phyloP scores from a whole-genome alignment of 1,140 invertebrate genomes.

The Bombus vancouverensis region DNA sequence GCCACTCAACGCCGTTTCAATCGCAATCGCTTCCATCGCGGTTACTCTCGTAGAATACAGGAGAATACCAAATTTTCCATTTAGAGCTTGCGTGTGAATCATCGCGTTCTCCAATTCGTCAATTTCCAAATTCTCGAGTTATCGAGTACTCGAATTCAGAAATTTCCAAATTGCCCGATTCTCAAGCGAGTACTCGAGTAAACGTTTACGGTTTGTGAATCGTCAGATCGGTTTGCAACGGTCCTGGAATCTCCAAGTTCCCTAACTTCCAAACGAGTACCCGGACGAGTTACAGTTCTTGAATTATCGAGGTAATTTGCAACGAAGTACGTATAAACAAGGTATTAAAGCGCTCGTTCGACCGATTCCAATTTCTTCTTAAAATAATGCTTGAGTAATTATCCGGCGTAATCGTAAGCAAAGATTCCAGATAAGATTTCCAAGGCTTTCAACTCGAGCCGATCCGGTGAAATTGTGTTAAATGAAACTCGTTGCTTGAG shows the following conservation, averaged over 20 bases:
- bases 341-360: neutral
- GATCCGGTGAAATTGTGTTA: neutral
- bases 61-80: neutral
- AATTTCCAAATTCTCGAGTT: neutral
- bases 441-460: neutral
- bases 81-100: neutral
- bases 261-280: neutral
- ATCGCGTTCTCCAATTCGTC: neutral
- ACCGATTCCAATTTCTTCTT: neutral
- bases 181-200: too few relatives aligned
- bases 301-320: neutral
- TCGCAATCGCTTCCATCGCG: neutral
- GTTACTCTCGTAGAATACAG: too few relatives aligned
- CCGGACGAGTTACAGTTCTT: too few relatives aligned
- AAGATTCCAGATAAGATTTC: neutral
- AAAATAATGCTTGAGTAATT: neutral
- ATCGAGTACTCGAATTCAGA: neutral
- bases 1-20: slow-evolving; percentile 11
- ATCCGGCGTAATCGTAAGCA: neutral
- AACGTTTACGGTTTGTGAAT: too few relatives aligned
- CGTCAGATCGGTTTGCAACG: too few relatives aligned
- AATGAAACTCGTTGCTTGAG: neutral
- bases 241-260: neutral
- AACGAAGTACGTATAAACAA: neutral
- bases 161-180: neutral